Conservation (phyloP, 2,113 vertebrate species). For the Melanotaenia duboulayi region DNA sequence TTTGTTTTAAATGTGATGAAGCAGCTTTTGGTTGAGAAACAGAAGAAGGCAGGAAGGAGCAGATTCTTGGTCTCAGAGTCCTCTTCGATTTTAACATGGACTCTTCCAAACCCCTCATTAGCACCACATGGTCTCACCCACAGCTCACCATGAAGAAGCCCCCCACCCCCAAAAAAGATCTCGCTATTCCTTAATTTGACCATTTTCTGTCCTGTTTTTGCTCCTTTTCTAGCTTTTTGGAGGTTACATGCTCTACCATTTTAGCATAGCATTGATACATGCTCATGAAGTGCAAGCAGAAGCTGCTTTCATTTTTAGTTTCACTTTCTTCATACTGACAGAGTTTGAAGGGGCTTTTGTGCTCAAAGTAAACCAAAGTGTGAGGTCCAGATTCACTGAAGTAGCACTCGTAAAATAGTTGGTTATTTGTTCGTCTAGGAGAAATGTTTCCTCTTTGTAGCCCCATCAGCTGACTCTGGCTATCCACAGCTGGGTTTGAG, state of each 20-base stretch:
- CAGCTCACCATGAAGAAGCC: neutral
- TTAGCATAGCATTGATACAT: too few relatives aligned
- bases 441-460: too few relatives aligned
- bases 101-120: slow-evolving; percentile 36
- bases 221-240: too few relatives aligned
- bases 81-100: slow-evolving; percentile 17
- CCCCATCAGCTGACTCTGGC: too few relatives aligned
- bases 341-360: slow-evolving; percentile 22
- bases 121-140: slow-evolving; percentile 51
- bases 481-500: too few relatives aligned
- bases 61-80: slow-evolving; percentile 20
- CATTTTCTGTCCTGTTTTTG: neutral
- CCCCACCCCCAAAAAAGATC: neutral
- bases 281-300: too few relatives aligned
- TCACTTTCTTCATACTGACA: too few relatives aligned
- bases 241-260: too few relatives aligned
- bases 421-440: too few relatives aligned
- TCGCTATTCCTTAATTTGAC: too few relatives aligned
- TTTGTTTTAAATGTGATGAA: slow-evolving; percentile 35
- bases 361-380: slow-evolving; percentile 41
- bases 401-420: neutral
- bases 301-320: too few relatives aligned
- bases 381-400: slow-evolving; percentile 47
- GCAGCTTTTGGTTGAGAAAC: slow-evolving; percentile 65
- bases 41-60: slow-evolving; percentile 45